Evolutionary conservation across 2,113 vertebrate species (phyloP).

Genomic region (Australoheros scitulus): DNA sequence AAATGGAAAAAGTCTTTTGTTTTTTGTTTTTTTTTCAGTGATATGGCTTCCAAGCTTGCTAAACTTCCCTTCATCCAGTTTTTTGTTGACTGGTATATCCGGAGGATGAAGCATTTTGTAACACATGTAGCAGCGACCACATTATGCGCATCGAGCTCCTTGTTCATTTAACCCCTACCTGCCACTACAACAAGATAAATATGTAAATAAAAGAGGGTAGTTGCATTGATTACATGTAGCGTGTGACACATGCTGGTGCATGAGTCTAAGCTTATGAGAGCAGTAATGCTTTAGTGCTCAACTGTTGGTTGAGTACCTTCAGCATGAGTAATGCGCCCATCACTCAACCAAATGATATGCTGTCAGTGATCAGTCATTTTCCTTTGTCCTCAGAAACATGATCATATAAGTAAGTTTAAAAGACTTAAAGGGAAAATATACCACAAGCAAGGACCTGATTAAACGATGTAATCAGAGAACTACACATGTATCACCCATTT

Average conservation of each 20-base stretch:
- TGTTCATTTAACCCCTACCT: neutral
- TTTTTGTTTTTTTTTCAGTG: neutral
- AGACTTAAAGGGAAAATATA: neutral
- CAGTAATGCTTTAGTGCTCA: neutral
- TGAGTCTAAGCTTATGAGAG: neutral
- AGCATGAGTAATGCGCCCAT: slow-evolving; percentile 26
- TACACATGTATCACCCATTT: slow-evolving; percentile 8
- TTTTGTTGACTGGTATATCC: neutral
- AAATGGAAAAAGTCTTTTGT: neutral
- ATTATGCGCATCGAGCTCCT: neutral
- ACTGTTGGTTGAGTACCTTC: slow-evolving; percentile 3
- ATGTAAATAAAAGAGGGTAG: neutral
- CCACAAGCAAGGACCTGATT: slow-evolving; percentile 1
- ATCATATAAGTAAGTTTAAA: slow-evolving; percentile 13
- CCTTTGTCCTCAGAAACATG: slow-evolving; percentile 22
- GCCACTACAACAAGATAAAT: neutral
- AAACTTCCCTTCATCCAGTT: neutral
- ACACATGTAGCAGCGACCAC: neutral
- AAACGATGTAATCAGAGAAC: slow-evolving; percentile 19
- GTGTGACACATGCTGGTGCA: too few species aligned
- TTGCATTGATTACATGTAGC: neutral
- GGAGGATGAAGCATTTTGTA: too few species aligned
- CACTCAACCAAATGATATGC: slow-evolving; percentile 22
- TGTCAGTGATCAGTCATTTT: slow-evolving; percentile 27
- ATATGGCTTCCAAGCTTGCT: too few species aligned